Conservation (phyloP, 2,888 invertebrate species). For the Yponomeuta evonymella region DNA sequence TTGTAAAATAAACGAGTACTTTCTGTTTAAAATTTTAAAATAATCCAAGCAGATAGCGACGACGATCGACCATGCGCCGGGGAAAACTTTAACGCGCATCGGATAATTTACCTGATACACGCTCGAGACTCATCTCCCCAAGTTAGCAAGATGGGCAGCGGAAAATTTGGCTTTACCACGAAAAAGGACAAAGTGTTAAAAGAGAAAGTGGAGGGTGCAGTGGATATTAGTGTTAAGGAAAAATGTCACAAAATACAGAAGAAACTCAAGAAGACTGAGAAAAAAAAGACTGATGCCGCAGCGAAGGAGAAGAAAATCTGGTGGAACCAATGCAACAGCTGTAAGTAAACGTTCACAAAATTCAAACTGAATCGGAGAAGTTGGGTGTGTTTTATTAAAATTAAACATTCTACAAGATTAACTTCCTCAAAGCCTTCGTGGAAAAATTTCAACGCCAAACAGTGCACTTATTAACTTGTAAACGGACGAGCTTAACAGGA, state of each 20-base stretch:
- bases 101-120: slow-evolving; percentile 28
- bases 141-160: slow-evolving; percentile 55
- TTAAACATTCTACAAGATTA: neutral
- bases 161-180: slow-evolving; percentile 58
- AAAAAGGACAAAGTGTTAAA: slow-evolving; percentile 64
- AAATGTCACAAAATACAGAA: slow-evolving; percentile 66
- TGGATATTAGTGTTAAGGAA: slow-evolving; percentile 68
- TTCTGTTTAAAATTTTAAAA: slow-evolving; percentile 38
- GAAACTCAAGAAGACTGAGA: slow-evolving; percentile 70
- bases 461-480: neutral
- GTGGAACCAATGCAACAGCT: slow-evolving; percentile 71
- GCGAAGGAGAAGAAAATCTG: slow-evolving; percentile 66
- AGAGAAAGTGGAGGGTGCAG: slow-evolving; percentile 34
- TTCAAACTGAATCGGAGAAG: neutral
- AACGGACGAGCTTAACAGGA: slow-evolving; percentile 12
- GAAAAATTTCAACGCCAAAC: neutral
- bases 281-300: slow-evolving; percentile 61
- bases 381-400: neutral
- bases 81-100: slow-evolving; percentile 38
- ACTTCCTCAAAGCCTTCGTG: neutral
- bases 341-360: slow-evolving; percentile 42
- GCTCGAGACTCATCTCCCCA: slow-evolving; percentile 31
- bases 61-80: slow-evolving; percentile 37
- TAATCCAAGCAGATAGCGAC: slow-evolving; percentile 31
- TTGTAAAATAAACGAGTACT: slow-evolving; percentile 34